Base-by-base conservation (phyloP, 2,797 vertebrate genomes). In the Pogoniulus pusillus region DNA sequence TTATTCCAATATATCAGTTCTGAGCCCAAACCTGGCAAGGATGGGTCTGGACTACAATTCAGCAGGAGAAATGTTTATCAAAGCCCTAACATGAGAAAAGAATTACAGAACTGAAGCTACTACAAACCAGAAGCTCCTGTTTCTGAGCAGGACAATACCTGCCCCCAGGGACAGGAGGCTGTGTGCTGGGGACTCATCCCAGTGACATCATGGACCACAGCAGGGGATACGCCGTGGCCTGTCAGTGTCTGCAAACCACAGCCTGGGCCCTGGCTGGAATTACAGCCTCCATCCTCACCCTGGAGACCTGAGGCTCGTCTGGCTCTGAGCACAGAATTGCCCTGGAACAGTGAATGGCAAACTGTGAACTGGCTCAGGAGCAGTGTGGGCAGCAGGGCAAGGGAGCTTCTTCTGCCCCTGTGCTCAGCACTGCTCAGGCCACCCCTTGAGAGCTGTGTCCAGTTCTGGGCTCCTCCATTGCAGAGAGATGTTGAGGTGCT, bases 101-200 rank as follows among this genome's bases (percentile, higher is more conserved):
- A 97, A 96, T 97, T 95, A 96, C 93, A 86, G 88, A 96, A 94
- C 95, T 88, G 94, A 92, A 93, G 89, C 96, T 96, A 96, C 97
- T 97, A 96, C 96, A 97, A 97, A 92, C 91, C 96, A 96, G 94
- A 92, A 93, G 92, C 80, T 97, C 93, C 69, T 81, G 93, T 97
- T 97, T 98, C 97, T 97, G 97, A 0, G 91, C 93, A 96, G 85
- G 93, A 95, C 95, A 94, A 94, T 91, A 90, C 93, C 95, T 94
- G 91, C 64, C 62, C 92, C 49, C 75, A 65, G 78, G 3, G 5
- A 57, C 87, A 91, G 60, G 41, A 74, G 75, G 91, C 93, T 91
- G 90, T 75, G 93, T 92, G 91, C 93, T 89, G 88, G 70, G 74
- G 90, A 89, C 93, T 96, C 93, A 82, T 94, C 94, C 88, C 91